A percentile compares a stretch with the other conserved stretches of the same genome.
phyloP scores from a whole-genome alignment of 2,888 invertebrate species.

The Parnassius apollo region DNA sequence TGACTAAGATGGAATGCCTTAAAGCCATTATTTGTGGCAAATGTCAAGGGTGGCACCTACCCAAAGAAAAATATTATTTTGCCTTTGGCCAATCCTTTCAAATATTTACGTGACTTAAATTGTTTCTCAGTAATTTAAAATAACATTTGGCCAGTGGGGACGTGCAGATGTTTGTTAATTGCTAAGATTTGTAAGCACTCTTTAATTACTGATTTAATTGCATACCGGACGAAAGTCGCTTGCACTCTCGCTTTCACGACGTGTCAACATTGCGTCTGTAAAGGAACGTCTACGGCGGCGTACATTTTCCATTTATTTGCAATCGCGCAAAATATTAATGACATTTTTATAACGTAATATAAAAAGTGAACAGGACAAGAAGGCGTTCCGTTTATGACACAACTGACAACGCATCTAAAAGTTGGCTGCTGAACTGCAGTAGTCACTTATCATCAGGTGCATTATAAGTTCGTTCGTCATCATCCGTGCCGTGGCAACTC shows the following conservation, averaged over 20 bases:
- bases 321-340: no score
- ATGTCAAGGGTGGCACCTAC: no score
- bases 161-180: slow-evolving; percentile 34
- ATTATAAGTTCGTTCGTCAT: no score
- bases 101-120: slow-evolving; percentile 19
- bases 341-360: no score
- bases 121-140: slow-evolving; percentile 27
- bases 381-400: no score
- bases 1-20: no score
- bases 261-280: slow-evolving; percentile 29
- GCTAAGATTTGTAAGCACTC: slow-evolving; percentile 35
- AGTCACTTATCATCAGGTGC: no score
- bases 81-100: slow-evolving; percentile 20
- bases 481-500: no score
- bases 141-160: slow-evolving; percentile 32
- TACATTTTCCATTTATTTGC: slow-evolving; percentile 7
- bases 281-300: slow-evolving; percentile 36
- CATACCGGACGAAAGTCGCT: slow-evolving; percentile 31
- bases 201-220: slow-evolving; percentile 49
- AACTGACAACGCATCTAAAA: no score
- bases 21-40: no score
- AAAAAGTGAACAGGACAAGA: no score
- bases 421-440: no score
- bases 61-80: slow-evolving; percentile 4
- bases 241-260: slow-evolving; percentile 45